phyloP scores from a whole-genome alignment of 2,888 invertebrate species.

The Scelioninae gen. 1 region DNA sequence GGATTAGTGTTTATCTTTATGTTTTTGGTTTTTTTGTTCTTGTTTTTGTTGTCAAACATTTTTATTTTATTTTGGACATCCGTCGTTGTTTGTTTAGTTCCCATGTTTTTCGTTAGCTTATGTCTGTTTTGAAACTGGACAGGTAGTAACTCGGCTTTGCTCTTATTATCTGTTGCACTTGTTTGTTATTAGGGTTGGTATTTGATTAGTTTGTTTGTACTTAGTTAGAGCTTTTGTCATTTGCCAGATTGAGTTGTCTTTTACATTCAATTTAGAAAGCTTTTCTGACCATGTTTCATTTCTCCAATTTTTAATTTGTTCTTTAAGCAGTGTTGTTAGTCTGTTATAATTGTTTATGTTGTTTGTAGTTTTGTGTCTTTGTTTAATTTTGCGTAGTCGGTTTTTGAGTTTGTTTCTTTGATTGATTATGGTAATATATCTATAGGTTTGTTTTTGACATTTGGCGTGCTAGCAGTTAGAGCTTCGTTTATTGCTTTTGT shows the following conservation, averaged over 20 bases:
- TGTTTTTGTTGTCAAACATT: not conserved
- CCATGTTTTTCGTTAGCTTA: not conserved
- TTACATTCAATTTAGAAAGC: not conserved
- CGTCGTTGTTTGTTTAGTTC: not conserved
- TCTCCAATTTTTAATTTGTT: not conserved
- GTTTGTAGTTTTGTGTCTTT: not conserved
- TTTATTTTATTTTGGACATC: not conserved
- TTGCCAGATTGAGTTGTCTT: not conserved
- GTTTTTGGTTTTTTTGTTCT: not conserved
- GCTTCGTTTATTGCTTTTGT: too few species aligned
- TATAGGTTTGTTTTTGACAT: too few species aligned
- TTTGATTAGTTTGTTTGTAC: not conserved
- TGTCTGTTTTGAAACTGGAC: not conserved
- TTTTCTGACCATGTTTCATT: not conserved
- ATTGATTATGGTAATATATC: too few species aligned
- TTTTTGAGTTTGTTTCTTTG: too few species aligned
- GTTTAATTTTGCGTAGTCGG: too few species aligned
- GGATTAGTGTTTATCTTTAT: not conserved
- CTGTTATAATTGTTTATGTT: not conserved
- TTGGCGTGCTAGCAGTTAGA: too few species aligned
- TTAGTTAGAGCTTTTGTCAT: not conserved
- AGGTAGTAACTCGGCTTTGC: not conserved
- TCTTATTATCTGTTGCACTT: not conserved
- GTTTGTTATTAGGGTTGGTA: not conserved
- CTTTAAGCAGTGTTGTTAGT: not conserved